phyloP scores from a whole-genome alignment of 35 echinoderm and acorn worm species.

The Holothuria glaberrima region DNA sequence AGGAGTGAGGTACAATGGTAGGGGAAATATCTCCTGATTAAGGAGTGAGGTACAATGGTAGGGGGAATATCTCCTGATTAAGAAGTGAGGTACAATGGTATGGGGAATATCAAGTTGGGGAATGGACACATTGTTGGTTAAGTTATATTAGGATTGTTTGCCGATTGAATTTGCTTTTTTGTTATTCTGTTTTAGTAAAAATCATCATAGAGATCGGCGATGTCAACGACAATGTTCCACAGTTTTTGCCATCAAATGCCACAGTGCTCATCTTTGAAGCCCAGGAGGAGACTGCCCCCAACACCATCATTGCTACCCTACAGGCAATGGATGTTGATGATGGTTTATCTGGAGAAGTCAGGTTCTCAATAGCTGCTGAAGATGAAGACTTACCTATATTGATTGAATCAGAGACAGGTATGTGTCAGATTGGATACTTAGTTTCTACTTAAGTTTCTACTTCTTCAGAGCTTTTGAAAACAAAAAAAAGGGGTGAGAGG shows the following conservation, averaged over 20 bases:
- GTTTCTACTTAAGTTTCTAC: too few species aligned
- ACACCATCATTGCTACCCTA: conserved; percentile 72
- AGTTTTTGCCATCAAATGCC: conserved; percentile 65
- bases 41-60: too few species aligned
- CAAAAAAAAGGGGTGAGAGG: too few species aligned
- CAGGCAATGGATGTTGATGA: conserved; percentile 73
- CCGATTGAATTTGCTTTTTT: background rate
- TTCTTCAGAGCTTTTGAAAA: too few species aligned
- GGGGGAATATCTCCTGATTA: too few species aligned
- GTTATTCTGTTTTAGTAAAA: conserved; percentile 40
- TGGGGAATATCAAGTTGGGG: too few species aligned
- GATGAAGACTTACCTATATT: conserved; percentile 30
- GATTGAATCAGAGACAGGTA: conserved; percentile 68
- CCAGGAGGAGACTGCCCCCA: conserved; percentile 50
- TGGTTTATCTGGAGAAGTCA: conserved; percentile 61
- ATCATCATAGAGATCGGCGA: conserved; percentile 77
- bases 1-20: too few species aligned
- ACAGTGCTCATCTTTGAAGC: conserved; percentile 54
- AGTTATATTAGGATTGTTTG: too few species aligned
- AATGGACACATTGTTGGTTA: too few species aligned
- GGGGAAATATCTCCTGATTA: too few species aligned
- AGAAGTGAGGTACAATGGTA: too few species aligned
- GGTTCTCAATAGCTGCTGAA: conserved; percentile 37
- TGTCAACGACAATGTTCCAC: conserved; percentile 84
- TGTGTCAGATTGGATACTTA: background rate